phyloP scores from a whole-genome alignment of 1,140 invertebrate species.

The Colletes gigas region DNA sequence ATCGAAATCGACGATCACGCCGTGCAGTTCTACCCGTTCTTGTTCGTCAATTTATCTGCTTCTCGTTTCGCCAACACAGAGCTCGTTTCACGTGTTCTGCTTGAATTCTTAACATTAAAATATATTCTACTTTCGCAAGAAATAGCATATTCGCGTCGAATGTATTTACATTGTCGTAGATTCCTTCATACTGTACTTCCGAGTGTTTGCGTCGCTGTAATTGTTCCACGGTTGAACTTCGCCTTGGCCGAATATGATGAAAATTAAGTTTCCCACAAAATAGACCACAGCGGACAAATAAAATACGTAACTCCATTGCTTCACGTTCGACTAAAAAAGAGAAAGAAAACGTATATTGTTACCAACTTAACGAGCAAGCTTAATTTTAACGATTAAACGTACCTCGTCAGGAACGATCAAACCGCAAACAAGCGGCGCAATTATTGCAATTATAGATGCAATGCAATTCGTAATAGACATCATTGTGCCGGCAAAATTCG shows the following conservation, averaged over 20 bases:
- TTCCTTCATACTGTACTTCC: not conserved
- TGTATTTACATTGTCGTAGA: not conserved
- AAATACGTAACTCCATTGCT: slow-evolving; percentile 83
- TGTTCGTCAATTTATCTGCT: not conserved
- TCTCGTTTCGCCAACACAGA: not conserved
- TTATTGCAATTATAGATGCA: slow-evolving; percentile 84
- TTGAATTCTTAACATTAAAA: not conserved
- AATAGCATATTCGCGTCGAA: not conserved
- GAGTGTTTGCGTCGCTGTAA: not conserved
- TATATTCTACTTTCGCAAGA: not conserved
- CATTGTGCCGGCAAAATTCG: slow-evolving; percentile 84
- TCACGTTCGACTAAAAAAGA: slow-evolving; percentile 76
- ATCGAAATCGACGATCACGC: not conserved
- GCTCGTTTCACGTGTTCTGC: not conserved
- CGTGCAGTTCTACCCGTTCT: too few species aligned
- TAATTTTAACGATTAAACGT: not conserved
- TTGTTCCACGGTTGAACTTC: slow-evolving; percentile 79
- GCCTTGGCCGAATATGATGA: slow-evolving; percentile 77
- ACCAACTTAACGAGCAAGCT: too few species aligned
- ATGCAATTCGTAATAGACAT: slow-evolving; percentile 86
- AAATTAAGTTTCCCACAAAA: slow-evolving; percentile 81
- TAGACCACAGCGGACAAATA: slow-evolving; percentile 82
- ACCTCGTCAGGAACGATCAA: slow-evolving; percentile 76
- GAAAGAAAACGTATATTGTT: slow-evolving; percentile 32
- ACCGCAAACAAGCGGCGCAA: slow-evolving; percentile 82